Evolutionary conservation across 1,140 invertebrate genomes (phyloP), one percentile per base, ranked within the genome.

Genomic region (Scaptomyza montana): DNA sequence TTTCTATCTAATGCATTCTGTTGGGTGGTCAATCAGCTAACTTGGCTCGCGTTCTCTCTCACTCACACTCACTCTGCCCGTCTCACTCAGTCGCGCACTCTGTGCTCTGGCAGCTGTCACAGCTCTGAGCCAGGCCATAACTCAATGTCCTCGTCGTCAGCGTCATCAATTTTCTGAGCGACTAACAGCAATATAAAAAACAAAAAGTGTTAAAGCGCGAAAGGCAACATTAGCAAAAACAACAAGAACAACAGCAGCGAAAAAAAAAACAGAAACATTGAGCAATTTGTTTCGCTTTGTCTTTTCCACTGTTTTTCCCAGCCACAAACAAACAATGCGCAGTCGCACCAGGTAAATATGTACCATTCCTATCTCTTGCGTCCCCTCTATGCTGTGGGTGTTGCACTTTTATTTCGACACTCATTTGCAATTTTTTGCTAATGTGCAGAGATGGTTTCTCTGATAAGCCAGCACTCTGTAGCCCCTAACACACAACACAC

Each of bases 271-370:
- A 16, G 36, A 28, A 71, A 85, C 78, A 71, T 79, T 85, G 80
- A 67, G 72, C 80, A 86, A 86, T 86, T 86, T 86, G 82, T 84
- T 86, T 89, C 84, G 82, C 78, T 89, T 86, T 86, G 84, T 86
- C 60, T 82, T 61, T 43, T 55, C 30, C 53, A 53, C 50, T 53
- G 56, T 45, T 62, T 72, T 71, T 51, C 55, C 61, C 56, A 55
- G 16, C 55, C 21, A 41, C 9, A 19, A 43, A 63, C 76, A 63
- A 84, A 82, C 80, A 82, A 82, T 82, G 80, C 70, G 56, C 70
- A 73, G 45, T 68, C 70, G 70, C 70, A 53, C 74, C 82, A 81
- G 82, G 68, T 85, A 81, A 78, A 78, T 49, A n/a, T n/a, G n/a
- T n/a, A 21, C 13, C 45, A 33, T 21, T 21, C 33, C 28, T n/a